Conservation (phyloP, 2,113 vertebrate species). For the Tiliqua scincoides region DNA sequence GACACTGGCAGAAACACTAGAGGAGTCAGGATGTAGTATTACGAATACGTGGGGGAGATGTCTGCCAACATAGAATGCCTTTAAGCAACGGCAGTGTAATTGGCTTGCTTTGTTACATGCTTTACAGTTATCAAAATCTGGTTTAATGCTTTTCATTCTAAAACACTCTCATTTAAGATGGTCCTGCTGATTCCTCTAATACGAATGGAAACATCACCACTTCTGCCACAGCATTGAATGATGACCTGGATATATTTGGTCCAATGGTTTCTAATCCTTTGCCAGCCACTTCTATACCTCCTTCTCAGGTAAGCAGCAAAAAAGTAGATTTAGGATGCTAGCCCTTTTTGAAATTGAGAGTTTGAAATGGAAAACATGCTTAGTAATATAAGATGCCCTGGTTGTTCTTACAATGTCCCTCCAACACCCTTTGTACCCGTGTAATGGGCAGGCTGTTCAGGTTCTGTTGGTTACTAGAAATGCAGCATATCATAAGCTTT, state of each 20-base stretch:
- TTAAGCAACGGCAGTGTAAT: not conserved
- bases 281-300: constrained; percentile 77
- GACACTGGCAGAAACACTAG: not conserved
- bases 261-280: constrained; percentile 98
- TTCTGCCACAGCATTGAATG: constrained; percentile 75
- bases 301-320: constrained; percentile 73
- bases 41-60: not conserved
- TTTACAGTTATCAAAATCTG: constrained; percentile 35
- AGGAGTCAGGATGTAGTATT: not conserved
- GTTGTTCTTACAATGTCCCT: not conserved
- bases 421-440: not conserved
- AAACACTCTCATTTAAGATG: constrained; percentile 75
- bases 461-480: not conserved
- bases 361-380: not conserved
- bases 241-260: constrained; percentile 96
- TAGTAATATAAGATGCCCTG: not conserved
- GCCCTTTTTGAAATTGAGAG: not conserved
- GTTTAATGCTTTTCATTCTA: constrained; percentile 32
- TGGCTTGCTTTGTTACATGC: not conserved
- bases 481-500: not conserved
- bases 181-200: constrained; percentile 79
- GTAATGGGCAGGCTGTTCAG: not conserved
- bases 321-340: not conserved
- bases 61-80: not conserved
- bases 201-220: constrained; percentile 75